These are phyloP conservation scores for Lithobates sylvaticus DNA, from an alignment of 2,797 vertebrate genomes.

Conservation along the genomic window DNA sequence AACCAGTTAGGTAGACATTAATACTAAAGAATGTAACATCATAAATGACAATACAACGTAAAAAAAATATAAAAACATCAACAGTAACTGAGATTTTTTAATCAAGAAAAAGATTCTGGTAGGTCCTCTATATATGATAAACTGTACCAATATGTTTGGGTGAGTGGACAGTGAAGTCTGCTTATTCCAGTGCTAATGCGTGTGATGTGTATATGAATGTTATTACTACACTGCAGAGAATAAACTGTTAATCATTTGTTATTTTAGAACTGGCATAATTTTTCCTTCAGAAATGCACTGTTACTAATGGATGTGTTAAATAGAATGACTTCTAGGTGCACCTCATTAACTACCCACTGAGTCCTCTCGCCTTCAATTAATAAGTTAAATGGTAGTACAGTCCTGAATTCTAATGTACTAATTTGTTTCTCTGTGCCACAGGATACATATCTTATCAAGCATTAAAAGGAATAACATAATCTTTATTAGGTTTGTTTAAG, in stretches of 20 bases:
- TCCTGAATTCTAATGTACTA: constrained; percentile 20
- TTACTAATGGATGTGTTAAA: constrained; percentile 40
- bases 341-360: constrained; percentile 37
- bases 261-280: constrained; percentile 23
- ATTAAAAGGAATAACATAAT: not conserved
- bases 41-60: too few species aligned
- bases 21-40: too few species aligned
- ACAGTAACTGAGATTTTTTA: not conserved
- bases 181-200: not conserved
- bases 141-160: too few species aligned
- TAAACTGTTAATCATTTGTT: constrained; percentile 34
- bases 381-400: constrained; percentile 9
- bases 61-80: too few species aligned
- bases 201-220: not conserved
- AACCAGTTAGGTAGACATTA: too few species aligned
- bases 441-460: not conserved
- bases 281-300: not conserved
- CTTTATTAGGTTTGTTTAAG: not conserved
- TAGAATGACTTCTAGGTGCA: constrained; percentile 23
- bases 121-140: too few species aligned
- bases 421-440: constrained; percentile 7
- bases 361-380: constrained; percentile 16
- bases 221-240: not conserved
- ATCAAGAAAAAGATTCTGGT: not conserved
- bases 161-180: not conserved